Percentiles rank a stretch among this genome's conserved stretches.
These are phyloP conservation scores for Bimastos eiseni DNA, from an alignment of 2,888 invertebrate species.

Conservation along the genomic window DNA sequence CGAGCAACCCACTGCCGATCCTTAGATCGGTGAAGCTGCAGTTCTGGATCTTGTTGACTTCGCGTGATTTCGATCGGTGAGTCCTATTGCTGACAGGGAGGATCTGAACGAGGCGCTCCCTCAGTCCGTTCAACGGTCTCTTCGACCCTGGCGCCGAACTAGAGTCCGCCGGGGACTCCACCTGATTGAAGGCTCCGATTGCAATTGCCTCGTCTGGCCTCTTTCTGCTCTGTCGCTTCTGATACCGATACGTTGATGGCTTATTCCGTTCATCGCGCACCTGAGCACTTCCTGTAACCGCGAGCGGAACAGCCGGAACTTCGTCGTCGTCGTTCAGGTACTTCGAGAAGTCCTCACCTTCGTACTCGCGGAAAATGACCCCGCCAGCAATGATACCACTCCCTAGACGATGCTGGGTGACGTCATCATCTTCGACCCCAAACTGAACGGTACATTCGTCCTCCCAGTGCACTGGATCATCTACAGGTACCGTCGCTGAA, in stretches of 20 bases:
- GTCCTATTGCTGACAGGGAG: neutral
- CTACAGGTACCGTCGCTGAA: neutral
- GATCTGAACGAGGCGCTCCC: neutral
- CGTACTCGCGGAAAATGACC: constrained; percentile 21
- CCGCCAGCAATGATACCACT: neutral
- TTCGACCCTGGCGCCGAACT: neutral
- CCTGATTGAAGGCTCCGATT: neutral
- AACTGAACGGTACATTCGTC: neutral
- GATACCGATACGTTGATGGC: neutral
- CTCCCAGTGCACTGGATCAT: neutral
- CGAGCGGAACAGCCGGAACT: neutral
- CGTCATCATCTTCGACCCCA: neutral
- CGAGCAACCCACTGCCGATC: neutral
- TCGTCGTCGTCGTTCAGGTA: constrained; percentile 24
- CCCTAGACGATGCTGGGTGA: neutral
- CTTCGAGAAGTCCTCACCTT: constrained; percentile 15
- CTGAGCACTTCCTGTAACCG: neutral
- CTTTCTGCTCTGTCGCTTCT: neutral
- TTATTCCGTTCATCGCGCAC: neutral
- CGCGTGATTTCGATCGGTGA: neutral
- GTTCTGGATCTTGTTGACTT: neutral
- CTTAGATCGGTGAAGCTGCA: constrained; percentile 14
- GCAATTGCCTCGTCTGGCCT: neutral
- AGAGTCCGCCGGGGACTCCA: neutral
- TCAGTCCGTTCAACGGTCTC: neutral